Evolutionary conservation across 1,140 invertebrate species (phyloP), one percentile per base, ranked within the genome.

Genomic region (Bilobella aurantiaca): DNA sequence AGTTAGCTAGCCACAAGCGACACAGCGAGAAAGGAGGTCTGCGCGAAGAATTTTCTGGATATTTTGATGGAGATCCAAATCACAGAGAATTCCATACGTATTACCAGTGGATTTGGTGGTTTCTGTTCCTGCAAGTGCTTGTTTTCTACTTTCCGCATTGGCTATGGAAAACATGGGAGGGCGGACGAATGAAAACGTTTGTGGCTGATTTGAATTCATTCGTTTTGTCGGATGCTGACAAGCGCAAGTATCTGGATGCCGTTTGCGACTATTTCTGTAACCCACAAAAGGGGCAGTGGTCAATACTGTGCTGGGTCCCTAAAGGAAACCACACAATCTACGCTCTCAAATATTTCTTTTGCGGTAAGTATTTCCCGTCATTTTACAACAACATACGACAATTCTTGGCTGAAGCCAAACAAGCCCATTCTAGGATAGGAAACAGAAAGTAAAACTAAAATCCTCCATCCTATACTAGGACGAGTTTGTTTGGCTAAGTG

Each of bases 111-210:
- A 78, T 81, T 14, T 76, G 76, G 27, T 76, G 79, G 67, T 75
- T 80, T 31, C 66, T 81, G 8, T 76, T 77, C 23, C 67, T 80
- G 18, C 77, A 79, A 71, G 79, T 76, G 74, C 78, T 86, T 21
- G 74, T 87, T 23, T 90, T 90, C 74, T 88, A 87, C 74, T 75
- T 86, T 31, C 88, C 88, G 0, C 80, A 83, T 1, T 88, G 85
- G 74, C 71, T 91, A 0, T 91, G 89, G 89, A 89, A 87, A 66
- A 70, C 70, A 59, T 73, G 66, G 68, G 78, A 79, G 66, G 70
- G 66, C 0, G 74, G 75, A 16, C 74, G 73, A 12, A 67, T 79
- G 27, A 69, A 70, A 32, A 69, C 68, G 21, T 69, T 79, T 30
- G 67, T 77, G 28, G 59, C 30, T 5, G 64, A 70, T 1, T 58